Conservation (phyloP, 2,888 invertebrate genomes). For the Baccha elongata region DNA sequence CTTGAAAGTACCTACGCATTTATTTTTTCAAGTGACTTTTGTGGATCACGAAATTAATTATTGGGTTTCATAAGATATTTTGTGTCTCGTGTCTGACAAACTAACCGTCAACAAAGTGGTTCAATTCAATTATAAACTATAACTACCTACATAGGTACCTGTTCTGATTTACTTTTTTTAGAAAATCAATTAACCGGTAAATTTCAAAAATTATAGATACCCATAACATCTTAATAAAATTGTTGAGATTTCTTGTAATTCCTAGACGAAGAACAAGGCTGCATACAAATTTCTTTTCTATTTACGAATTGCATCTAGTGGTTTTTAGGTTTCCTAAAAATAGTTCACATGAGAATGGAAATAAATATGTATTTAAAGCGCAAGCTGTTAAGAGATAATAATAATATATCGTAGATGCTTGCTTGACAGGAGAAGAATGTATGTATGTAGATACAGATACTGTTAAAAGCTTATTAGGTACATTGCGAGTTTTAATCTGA, state of each 20-base stretch:
- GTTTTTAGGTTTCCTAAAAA: slow-evolving; percentile 33
- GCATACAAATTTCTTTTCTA: slow-evolving; percentile 9
- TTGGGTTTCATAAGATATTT: background rate
- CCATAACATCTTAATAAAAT: no score
- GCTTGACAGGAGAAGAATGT: background rate
- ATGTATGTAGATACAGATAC: background rate
- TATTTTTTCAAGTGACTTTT: slow-evolving; percentile 59
- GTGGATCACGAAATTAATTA: slow-evolving; percentile 21
- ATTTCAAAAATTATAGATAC: no score
- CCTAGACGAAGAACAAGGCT: slow-evolving; percentile 14
- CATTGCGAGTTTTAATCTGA: slow-evolving; percentile 16
- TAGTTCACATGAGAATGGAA: slow-evolving; percentile 20
- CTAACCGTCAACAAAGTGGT: background rate
- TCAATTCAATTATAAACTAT: no score
- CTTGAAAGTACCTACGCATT: slow-evolving; percentile 49
- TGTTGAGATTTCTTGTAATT: slow-evolving; percentile 38
- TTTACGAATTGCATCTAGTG: slow-evolving; percentile 20
- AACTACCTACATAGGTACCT: no score
- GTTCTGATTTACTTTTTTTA: no score
- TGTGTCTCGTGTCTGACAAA: background rate
- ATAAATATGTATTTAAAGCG: slow-evolving; percentile 12
- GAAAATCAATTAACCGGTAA: no score
- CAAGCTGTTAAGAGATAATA: background rate
- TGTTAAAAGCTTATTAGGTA: background rate
- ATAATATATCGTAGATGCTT: background rate